These are phyloP conservation scores for Pangasianodon hypophthalmus DNA, from an alignment of 2,113 vertebrate genomes.

Conservation along the genomic window DNA sequence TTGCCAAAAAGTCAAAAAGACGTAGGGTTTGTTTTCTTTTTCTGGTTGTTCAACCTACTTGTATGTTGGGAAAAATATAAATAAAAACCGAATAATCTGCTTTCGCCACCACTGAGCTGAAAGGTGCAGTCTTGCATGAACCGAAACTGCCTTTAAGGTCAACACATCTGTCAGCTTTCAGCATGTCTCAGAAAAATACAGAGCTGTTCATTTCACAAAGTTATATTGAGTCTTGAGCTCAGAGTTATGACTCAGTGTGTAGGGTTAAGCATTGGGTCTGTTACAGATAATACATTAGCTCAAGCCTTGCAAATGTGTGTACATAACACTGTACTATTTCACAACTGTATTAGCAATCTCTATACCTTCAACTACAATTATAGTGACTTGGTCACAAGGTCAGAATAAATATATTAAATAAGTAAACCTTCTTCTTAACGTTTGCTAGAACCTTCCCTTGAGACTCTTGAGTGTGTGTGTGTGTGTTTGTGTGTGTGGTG, in stretches of 20 bases:
- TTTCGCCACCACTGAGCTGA: background rate
- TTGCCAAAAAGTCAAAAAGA: no score
- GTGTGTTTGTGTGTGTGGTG: background rate
- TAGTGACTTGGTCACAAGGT: background rate
- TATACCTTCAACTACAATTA: background rate
- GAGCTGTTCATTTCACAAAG: background rate
- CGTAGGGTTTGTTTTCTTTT: no score
- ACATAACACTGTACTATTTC: background rate
- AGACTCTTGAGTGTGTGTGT: background rate
- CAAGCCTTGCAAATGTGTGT: background rate
- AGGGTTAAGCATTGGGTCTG: background rate
- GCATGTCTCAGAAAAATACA: background rate
- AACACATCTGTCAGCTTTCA: background rate
- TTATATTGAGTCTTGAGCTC: background rate
- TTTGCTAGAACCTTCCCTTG: background rate
- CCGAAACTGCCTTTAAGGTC: background rate
- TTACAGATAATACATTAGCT: background rate
- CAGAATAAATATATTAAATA: background rate
- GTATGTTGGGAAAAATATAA: background rate
- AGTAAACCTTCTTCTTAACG: no score
- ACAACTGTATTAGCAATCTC: background rate
- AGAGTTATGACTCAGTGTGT: background rate
- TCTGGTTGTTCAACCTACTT: background rate
- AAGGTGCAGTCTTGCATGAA: background rate
- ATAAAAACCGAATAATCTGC: background rate